phyloP scores from a whole-genome alignment of 2,113 vertebrate species.

The Oncorhynchus masou region DNA sequence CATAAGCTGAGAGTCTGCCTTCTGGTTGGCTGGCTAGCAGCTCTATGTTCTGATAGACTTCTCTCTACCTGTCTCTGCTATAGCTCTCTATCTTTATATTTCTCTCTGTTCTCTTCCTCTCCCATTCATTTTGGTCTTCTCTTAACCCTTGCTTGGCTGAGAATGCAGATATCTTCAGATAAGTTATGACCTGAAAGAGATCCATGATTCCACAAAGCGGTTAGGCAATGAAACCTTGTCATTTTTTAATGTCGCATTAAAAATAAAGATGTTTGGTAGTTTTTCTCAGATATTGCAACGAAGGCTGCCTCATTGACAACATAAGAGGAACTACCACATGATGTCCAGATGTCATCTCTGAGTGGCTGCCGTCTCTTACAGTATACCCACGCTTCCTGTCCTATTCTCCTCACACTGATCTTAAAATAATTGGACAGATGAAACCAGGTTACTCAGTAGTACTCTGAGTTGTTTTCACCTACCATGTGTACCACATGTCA shows the following conservation, averaged over 20 bases:
- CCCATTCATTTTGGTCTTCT: background rate
- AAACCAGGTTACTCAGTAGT: background rate
- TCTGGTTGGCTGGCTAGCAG: background rate
- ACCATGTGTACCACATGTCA: background rate
- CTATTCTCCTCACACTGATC: background rate
- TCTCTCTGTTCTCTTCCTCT: background rate
- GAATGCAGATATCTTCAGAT: background rate
- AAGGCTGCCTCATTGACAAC: no score
- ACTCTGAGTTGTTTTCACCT: background rate
- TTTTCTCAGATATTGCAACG: no score
- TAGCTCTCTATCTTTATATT: background rate
- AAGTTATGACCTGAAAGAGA: no score
- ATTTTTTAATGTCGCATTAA: no score
- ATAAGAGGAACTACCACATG: background rate
- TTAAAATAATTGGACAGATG: background rate
- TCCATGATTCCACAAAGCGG: no score
- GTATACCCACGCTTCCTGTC: background rate
- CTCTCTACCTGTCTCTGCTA: background rate
- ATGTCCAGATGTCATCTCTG: background rate
- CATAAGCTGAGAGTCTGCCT: constrained; percentile 21
- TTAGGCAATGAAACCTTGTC: no score
- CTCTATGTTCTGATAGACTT: background rate
- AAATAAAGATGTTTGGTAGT: no score
- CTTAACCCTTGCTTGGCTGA: background rate
- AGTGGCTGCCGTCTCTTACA: background rate